Evolutionary conservation across 2,888 invertebrate genomes (phyloP), one percentile per base, ranked within the genome.

Genomic region (Drosophila ezoana): DNA sequence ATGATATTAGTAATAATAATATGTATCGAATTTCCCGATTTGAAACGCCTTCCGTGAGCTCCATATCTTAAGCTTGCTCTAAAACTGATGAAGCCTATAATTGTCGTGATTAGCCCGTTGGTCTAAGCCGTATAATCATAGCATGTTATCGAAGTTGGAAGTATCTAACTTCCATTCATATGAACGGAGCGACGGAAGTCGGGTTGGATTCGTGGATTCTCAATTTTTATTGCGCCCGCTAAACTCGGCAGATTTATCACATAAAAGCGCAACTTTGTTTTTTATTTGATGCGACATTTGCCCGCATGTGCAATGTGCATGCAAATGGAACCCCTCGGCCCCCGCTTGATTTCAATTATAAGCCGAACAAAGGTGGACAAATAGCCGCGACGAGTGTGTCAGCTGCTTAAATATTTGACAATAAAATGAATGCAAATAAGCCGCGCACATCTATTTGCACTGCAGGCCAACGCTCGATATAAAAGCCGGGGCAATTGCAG

Each of bases 391-490:
- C 18, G 23, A 20, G 18, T 20, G 14, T 13, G n/a, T n/a, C 63
- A 52, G 44, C 63, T 63, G 63, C 20, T 44, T 16, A 37, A 63
- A 63, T 63, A 63, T 63, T 63, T 66, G 44, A 20, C 4, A 20
- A 9, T 16, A 3, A 16, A 44, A 33, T 32, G n/a, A 11, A 11
- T 16, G 32, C 53, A 51, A 63, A 51, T 43, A 37, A 1, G 23
- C 23, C 13, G 51, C 13, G 18, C 6, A 43, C 28, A 16, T 11
- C 9, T 5, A 9, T 14, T 44, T 20, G 37, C 67, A 13, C 9
- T 20, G 41, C 51, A 4, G 28, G 10, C 23, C 13, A 41, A 3
- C 33, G n/a, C 13, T n/a, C 32, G 16, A n/a, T 63, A 66, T 63
- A 63, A 63, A 63, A 63, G 67, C 43, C 37, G 20, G n/a, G 44